Evolutionary conservation across 2,888 invertebrate genomes (phyloP), one percentile per base, ranked within the genome.

Genomic region (Drosophila picticornis): DNA sequence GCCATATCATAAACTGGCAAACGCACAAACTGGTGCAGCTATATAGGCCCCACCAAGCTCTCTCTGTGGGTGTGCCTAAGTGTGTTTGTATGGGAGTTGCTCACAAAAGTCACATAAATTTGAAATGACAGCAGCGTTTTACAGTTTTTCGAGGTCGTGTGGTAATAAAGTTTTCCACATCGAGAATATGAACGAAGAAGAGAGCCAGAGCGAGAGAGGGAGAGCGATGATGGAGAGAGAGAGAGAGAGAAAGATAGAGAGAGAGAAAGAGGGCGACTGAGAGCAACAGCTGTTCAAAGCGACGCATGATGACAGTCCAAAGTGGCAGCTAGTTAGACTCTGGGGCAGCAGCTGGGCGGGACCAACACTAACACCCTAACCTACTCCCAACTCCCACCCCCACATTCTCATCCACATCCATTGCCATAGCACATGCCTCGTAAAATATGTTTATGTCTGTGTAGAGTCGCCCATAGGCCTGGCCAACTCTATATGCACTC

Each of bases 71-170:
- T 60, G 19, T 61, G 43, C 16, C 48, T 32, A 34, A 31, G 61
- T 57, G 13, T 57, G 38, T 48, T 40, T 32, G 58, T 69, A 72
- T 55, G 55, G 7, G 73, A 73, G 85, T 75, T 75, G 84, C 85
- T 81, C 81, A 86, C 88, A 89, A 86, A 89, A 88, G 78, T 84
- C 88, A 80, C 83, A 89, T 88, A 89, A 88, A 88, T 88, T 87
- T 84, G 77, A 78, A 87, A 88, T 85, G 88, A 88, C 88, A 87
- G 84, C 81, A 86, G 75, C 78, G 75, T 87, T 87, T 86, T 85
- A 87, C 82, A 86, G 85, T 86, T 82, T 85, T 87, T 86, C 78
- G 87, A 85, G 85, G 87, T 87, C 85, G 80, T 78, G 85, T 60
- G 82, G 85, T 72, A 61, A 78, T 86, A 87, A 87, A 86, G 72